Evolutionary conservation across 2,113 vertebrate genomes (phyloP), one percentile per base, ranked within the genome.

Genomic region (Delphinus delphis): DNA sequence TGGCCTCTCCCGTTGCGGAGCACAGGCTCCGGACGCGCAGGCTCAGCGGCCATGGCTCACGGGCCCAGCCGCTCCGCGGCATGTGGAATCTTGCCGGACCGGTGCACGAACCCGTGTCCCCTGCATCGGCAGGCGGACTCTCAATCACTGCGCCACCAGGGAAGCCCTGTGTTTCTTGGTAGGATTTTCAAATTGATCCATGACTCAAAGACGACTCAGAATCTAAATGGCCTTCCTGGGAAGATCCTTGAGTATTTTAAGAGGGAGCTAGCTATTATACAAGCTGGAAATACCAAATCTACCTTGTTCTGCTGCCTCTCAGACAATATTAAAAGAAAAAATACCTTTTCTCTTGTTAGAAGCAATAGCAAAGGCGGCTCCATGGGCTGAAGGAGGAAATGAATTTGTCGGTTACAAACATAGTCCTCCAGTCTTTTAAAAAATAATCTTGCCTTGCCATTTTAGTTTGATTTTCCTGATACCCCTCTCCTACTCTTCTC

Each of bases 111-210:
- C 44, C 44, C 11, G 2, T 47, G 10, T 47, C 10, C 44, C 44
- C 44, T 47, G 44, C 44, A 2, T 11, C 10, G 44, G 44, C 44
- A 47, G 44, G 44, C 44, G 10, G 44, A 47, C 44, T 47, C 44
- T 47, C 47, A 50, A 50, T 12, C 47, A 50, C 47, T 50, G 47
- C 12, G 2, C 47, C 47, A 50, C 47, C 12, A 50, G 47, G 47
- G 47, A 50, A 50, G 47, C 47, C 47, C 47, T 74, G n/a, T 68
- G 67, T 82, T 85, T 95, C 17, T 93, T 90, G 70, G 58, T 68
- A 93, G 90, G 77, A 47, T 93, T 95, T 95, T 80, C 86, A 92
- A 47, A 88, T 67, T 76, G 65, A 67, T 73, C 36, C 20, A 44
- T 28, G 65, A 95, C 47, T 89, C 68, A 90, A 85, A 92, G 47